Conservation (phyloP, 2,797 vertebrate species). For the Epinephelus awoara region DNA sequence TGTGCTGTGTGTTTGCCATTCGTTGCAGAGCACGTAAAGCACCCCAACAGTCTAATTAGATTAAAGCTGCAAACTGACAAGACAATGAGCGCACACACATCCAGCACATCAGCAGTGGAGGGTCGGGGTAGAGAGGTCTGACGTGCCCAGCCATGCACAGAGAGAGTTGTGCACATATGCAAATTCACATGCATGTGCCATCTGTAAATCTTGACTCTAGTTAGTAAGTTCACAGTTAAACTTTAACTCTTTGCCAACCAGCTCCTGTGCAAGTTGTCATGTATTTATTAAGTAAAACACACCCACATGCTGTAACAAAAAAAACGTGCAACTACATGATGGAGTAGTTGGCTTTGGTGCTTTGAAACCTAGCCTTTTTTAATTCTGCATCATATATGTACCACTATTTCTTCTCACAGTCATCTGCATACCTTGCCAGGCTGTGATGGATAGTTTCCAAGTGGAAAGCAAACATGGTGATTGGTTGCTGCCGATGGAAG, state of each 20-base stretch:
- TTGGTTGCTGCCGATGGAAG: slow-evolving; percentile 60
- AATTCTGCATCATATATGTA: slow-evolving; percentile 25
- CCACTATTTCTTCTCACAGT: slow-evolving; percentile 32
- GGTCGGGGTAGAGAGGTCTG: slow-evolving; percentile 15
- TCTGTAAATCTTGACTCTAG: slow-evolving; percentile 46
- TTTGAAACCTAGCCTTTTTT: slow-evolving; percentile 3
- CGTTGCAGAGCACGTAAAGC: slow-evolving; percentile 72
- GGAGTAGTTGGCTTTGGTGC: neutral
- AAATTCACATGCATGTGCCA: slow-evolving; percentile 56
- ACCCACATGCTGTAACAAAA: neutral
- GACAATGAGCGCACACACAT: slow-evolving; percentile 47
- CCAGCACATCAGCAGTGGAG: slow-evolving; percentile 31
- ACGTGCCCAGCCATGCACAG: slow-evolving; percentile 43
- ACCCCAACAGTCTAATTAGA: slow-evolving; percentile 76
- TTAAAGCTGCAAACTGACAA: slow-evolving; percentile 65
- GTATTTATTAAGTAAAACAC: neutral
- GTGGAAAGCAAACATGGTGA: slow-evolving; percentile 55
- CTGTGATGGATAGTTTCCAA: slow-evolving; percentile 74
- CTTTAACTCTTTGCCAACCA: slow-evolving; percentile 7
- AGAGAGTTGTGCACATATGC: slow-evolving; percentile 27
- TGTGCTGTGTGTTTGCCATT: slow-evolving; percentile 74
- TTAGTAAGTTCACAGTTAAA: slow-evolving; percentile 40
- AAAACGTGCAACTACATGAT: neutral
- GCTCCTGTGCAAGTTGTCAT: neutral
- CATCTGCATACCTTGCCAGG: slow-evolving; percentile 22